Base-by-base conservation (phyloP, 2,797 vertebrate genomes). In the Arctocebus calabarensis region DNA sequence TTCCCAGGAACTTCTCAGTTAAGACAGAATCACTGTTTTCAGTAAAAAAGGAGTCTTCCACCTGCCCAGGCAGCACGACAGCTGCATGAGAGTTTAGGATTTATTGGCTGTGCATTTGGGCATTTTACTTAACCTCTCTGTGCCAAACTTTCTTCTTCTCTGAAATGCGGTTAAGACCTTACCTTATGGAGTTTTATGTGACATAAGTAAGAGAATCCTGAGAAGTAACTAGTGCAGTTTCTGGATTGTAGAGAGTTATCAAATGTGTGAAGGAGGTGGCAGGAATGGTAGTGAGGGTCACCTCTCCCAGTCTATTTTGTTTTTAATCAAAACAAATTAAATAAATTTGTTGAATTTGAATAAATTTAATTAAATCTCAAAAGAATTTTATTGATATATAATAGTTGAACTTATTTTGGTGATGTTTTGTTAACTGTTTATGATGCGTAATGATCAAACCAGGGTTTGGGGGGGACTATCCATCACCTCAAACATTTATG, bases 111-210 rank as follows among this genome's bases (percentile, higher is more conserved):
- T 75, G 20, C 32, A 22, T 71, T 90, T 62, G 74, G 57, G 48
- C 16, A 85, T 19, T 14, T 93, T 79, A 27, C 32, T 81, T 89
- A 82, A 90, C 3, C 13, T 93, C n/a, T 91, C 57, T 70, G 43
- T 85, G 79, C 40, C 48, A 64, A 32, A 40, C 11, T 91, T 86
- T 96, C 61, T 86, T 86, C 55, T 57, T 62, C 19, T 62, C n/a
- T 74, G 59, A 90, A 89, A 85, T 10, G 75, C n/a, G 13, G 45
- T 29, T 78, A 86, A 57, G 17, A 84, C 14, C 20, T 66, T 55
- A 70, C 48, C 43, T 75, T 83, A 7, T 0, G 13, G 62, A 74
- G 70, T 82, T 92, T 64, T n/a, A n/a, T 48, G 81, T 71, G 25
- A 23, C 45, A 45, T 29, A 86, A 79, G 45, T 61, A 64, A 68